Evolutionary conservation across 2,113 vertebrate species (phyloP).

Genomic region (Leptosomus discolor): DNA sequence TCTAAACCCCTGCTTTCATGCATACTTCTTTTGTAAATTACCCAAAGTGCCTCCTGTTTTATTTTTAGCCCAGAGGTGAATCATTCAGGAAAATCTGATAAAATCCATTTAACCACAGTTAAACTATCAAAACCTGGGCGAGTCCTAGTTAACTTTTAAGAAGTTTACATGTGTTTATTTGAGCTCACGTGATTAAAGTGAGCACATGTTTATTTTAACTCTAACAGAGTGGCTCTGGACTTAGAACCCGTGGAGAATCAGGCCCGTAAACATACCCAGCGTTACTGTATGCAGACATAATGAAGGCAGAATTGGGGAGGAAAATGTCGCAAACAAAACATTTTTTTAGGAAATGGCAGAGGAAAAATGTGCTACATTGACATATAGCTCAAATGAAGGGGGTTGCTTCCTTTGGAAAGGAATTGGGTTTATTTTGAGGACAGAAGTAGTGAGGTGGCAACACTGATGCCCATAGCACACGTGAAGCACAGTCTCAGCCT

Average conservation of each 20-base stretch:
- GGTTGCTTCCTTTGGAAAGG: neutral
- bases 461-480: accelerated
- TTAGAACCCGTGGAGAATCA: neutral
- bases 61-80: conserved; percentile 42
- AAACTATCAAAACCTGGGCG: neutral
- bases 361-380: neutral
- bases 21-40: neutral
- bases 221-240: neutral
- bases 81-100: conserved; percentile 49
- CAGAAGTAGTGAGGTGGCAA: neutral
- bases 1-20: neutral
- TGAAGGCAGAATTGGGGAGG: accelerated
- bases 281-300: neutral
- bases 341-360: neutral
- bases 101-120: neutral
- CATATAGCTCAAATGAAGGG: neutral
- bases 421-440: neutral
- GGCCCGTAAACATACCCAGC: neutral
- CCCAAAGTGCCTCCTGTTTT: neutral
- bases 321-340: neutral
- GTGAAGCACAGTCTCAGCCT: neutral
- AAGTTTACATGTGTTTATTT: neutral
- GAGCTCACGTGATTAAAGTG: neutral
- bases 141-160: neutral
- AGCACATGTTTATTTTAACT: neutral